Base-by-base conservation (phyloP, 1,140 invertebrate genomes). In the Lucilia sericata region DNA sequence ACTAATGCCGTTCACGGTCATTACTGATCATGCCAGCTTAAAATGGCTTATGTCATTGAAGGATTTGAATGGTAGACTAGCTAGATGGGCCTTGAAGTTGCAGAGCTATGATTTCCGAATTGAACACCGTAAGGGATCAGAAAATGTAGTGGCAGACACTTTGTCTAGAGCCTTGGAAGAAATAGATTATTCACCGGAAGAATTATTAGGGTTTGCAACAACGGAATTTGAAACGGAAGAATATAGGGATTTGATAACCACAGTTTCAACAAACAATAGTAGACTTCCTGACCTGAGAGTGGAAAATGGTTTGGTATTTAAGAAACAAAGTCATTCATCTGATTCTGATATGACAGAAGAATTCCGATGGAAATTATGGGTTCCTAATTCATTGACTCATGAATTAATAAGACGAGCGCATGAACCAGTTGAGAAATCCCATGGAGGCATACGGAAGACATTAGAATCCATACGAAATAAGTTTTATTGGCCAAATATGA, bases 31-130 rank as follows among this genome's bases (percentile, higher is more conserved):
- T 51, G 55, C 75, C 0, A 83, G 51, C 17, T 34, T 85, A 0
- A 19, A 74, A 25, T 87, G 85, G 88, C 82, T 88, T 12, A 75
- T 84, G 70, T 83, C 84, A 7, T 65, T 86, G 12, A 85, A 86
- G 30, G 86, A 86, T 76, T 86, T 87, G 1, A 85, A 65, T 3
- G 87, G 87, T 19, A 82, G 86, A 74, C 75, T 55, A 10, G 51
- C 51, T 10, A 12, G 51, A 55, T 55, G 51, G 51, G 88, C 7
- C 2, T 21, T 84, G 2, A 65, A 55, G 13, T 12, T 84, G 4
- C 84, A 85, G 47, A 42, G 19, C 2, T 85, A 55, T 49, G 21
- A 82, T 5, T 85, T 84, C 13, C 0, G 12, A 1, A 85, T 84
- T 4, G 60, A 85, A 65, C 82, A 83, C 13, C 34, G 83, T 0